A percentile compares a stretch with the other conserved stretches of the same genome.
These are phyloP conservation scores for Diabrotica balteata DNA, from an alignment of 2,888 invertebrate genomes.

Conservation along the genomic window DNA sequence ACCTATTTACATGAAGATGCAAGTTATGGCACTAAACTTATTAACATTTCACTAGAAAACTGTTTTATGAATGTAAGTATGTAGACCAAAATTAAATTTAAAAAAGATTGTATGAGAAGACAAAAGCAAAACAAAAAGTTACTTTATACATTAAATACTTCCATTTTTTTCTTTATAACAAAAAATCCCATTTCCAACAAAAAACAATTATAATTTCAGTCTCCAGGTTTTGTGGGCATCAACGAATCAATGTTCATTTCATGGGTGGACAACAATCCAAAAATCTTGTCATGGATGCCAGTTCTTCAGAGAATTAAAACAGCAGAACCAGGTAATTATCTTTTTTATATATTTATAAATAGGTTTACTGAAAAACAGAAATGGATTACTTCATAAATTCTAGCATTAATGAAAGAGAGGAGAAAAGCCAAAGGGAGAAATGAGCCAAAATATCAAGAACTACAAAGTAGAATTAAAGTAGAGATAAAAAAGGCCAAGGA, in stretches of 20 bases:
- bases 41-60: constrained; percentile 72
- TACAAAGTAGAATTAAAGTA: no score
- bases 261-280: constrained; percentile 73
- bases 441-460: no score
- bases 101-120: no score
- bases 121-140: no score
- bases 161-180: no score
- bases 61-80: constrained; percentile 74
- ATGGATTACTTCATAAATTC: no score
- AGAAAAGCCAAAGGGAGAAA: no score
- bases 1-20: constrained; percentile 70
- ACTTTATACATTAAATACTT: no score
- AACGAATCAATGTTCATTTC: constrained; percentile 71
- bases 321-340: constrained; percentile 65
- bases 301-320: constrained; percentile 69
- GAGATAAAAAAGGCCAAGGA: no score
- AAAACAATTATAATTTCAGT: constrained; percentile 58
- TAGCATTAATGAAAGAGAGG: no score
- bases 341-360: neutral
- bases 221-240: constrained; percentile 74
- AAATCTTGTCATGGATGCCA: constrained; percentile 71
- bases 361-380: no score
- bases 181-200: no score
- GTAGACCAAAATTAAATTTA: neutral
- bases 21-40: constrained; percentile 68